A percentile compares a stretch with the other conserved stretches of the same genome.
These are phyloP conservation scores for Furnarius figulus DNA, from an alignment of 2,113 vertebrate genomes.

Conservation along the genomic window DNA sequence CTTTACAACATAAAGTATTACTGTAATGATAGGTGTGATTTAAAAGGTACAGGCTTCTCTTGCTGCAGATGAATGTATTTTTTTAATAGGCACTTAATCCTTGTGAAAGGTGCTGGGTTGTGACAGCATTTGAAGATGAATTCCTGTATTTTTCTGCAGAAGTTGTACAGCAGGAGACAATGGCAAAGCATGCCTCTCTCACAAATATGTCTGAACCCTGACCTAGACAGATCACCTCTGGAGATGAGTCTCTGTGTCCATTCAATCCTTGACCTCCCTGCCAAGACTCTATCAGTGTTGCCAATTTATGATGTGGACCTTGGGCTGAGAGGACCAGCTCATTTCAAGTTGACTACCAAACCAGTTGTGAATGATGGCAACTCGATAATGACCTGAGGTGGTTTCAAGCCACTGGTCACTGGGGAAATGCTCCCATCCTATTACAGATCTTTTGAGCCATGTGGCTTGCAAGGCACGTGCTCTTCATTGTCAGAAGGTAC, in stretches of 20 bases:
- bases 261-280: constrained; percentile 57
- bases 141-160: constrained; percentile 44
- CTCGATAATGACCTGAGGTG: constrained; percentile 36
- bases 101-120: constrained; percentile 19
- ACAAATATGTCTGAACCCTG: constrained; percentile 47
- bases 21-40: constrained; percentile 11
- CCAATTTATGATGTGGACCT: constrained; percentile 57
- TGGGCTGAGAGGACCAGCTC: background rate
- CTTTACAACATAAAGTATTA: background rate
- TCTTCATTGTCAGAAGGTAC: background rate
- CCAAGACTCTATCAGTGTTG: background rate
- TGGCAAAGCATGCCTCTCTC: background rate
- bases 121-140: constrained; percentile 52
- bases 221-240: constrained; percentile 50
- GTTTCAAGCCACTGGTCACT: constrained; percentile 41
- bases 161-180: background rate
- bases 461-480: background rate
- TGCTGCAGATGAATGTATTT: constrained; percentile 31
- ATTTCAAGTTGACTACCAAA: constrained; percentile 27
- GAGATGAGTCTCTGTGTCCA: constrained; percentile 25
- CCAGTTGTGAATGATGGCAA: constrained; percentile 35
- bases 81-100: constrained; percentile 66
- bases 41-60: constrained; percentile 13
- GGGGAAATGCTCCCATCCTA: background rate
- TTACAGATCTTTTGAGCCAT: background rate